These are phyloP conservation scores for Gymnogyps californianus DNA, from an alignment of 2,113 vertebrate genomes.

Conservation along the genomic window DNA sequence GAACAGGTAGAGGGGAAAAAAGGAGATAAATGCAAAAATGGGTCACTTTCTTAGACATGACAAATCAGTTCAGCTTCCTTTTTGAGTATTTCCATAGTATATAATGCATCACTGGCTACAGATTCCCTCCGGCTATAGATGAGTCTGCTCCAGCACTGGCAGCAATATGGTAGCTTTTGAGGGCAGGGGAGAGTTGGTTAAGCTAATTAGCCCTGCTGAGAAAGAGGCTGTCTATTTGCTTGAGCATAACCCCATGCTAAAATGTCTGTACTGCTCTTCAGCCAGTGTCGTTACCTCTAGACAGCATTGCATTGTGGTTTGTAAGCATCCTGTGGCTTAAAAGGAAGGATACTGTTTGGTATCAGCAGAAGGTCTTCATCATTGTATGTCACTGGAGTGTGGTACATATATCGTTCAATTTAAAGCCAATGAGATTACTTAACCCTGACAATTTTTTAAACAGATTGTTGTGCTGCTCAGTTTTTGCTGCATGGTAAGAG, in stretches of 20 bases:
- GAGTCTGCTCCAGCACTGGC: background rate
- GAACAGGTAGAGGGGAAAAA: background rate
- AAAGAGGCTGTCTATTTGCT: background rate
- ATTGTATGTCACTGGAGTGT: background rate
- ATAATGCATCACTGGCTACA: background rate
- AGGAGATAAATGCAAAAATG: background rate
- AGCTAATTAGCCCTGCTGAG: background rate
- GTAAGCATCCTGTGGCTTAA: background rate
- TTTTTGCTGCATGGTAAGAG: background rate
- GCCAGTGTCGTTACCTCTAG: background rate
- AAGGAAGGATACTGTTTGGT: background rate
- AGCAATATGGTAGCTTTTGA: background rate
- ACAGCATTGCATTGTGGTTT: background rate
- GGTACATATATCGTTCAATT: background rate
- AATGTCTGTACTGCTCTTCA: background rate
- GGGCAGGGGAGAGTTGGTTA: background rate
- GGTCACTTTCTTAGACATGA: background rate
- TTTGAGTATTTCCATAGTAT: background rate
- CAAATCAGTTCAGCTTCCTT: background rate
- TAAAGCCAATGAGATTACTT: background rate
- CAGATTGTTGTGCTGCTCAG: background rate
- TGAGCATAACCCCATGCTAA: background rate
- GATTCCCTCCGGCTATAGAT: background rate
- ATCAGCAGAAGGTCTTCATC: background rate
- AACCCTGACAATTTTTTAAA: background rate